These are phyloP conservation scores for Melangyna quadrimaculata DNA, from an alignment of 2,888 invertebrate species.

Conservation along the genomic window DNA sequence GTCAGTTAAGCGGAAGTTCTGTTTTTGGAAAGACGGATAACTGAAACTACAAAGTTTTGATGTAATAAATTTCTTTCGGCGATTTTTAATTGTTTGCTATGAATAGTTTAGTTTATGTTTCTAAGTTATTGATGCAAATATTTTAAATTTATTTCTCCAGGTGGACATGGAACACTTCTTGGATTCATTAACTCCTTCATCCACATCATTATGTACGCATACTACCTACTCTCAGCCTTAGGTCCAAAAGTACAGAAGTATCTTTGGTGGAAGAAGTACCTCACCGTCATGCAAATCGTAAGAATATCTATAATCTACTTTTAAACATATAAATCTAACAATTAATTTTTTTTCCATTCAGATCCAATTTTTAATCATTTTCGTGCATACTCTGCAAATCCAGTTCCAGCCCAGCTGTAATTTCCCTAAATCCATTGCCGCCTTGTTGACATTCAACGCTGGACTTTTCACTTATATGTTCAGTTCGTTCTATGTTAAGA, in stretches of 20 bases:
- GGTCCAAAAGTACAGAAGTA: conserved; percentile 94
- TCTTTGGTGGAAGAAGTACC: conserved; percentile 97
- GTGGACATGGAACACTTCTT: conserved; percentile 93
- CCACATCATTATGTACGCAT: conserved; percentile 95
- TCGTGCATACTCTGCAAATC: conserved; percentile 86
- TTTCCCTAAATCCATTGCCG: conserved; percentile 87
- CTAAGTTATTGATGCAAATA: too few relatives aligned
- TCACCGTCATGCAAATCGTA: conserved; percentile 93
- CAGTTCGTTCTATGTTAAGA: conserved; percentile 87
- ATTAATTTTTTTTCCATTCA: conserved; percentile 77
- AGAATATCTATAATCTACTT: conserved; percentile 73
- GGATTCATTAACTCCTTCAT: conserved; percentile 94
- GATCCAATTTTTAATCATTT: conserved; percentile 89
- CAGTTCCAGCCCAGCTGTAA: conserved; percentile 86
- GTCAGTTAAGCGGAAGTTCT: too few relatives aligned
- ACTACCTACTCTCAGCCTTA: conserved; percentile 93
- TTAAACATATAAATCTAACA: neutral
- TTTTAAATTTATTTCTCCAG: conserved; percentile 80
- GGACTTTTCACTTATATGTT: conserved; percentile 89
- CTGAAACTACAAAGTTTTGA: too few relatives aligned
- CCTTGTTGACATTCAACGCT: conserved; percentile 86
- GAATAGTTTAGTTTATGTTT: too few relatives aligned
- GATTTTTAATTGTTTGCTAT: too few relatives aligned
- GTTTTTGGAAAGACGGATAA: too few relatives aligned
- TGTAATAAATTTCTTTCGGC: too few relatives aligned